Base-by-base conservation (phyloP, 1,140 invertebrate genomes). In the Linepithema humile region DNA sequence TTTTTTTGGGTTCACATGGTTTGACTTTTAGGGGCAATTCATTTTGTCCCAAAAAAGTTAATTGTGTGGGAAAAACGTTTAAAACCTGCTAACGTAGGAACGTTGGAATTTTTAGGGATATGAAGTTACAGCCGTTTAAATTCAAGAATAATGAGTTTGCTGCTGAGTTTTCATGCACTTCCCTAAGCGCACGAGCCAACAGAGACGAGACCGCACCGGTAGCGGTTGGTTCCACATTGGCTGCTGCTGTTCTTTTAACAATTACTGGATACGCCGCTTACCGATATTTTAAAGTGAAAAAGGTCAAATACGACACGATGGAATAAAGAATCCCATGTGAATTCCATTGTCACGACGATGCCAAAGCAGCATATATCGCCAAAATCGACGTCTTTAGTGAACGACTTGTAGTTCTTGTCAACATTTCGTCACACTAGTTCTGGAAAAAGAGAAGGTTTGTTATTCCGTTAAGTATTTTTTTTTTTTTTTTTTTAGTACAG, bases 271-370 rank as follows among this genome's bases (percentile, higher is more conserved):
- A 98, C 91, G 97, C 97, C 0, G 96, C 97, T n/a, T 98, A 96
- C 94, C 96, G 98, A 88, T 98, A 98, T 91, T 96, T 98, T 90
- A 98, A 98, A 93, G 96, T 98, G 38, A 98, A 98, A 93, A 98
- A 98, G 91, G 97, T 98, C 5, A 97, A 98, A 90, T 98, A 98
- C 92, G 98, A 98, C 90, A 98, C 97, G 0, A 98, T 98, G 98
- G 97, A 98, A 92, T 98, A 97, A 96, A 40, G 0, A 20, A 20
- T 0, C 15, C 20, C 9, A 12, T 15, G 15, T 29, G 0, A 20
- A 45, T 86, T 20, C 29, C 70, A 86, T 55, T 77, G 64, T 82
- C 77, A 53, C 20, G 84, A 70, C 85, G 80, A 86, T 87, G 85
- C 82, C 82, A 72, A 86, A 77, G 26, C 17, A 35, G 23, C 29